A percentile compares a stretch with the other conserved stretches of the same genome.
Evolutionary conservation across 2,888 invertebrate species (phyloP).

Genomic region (Melanchra persicariae): DNA sequence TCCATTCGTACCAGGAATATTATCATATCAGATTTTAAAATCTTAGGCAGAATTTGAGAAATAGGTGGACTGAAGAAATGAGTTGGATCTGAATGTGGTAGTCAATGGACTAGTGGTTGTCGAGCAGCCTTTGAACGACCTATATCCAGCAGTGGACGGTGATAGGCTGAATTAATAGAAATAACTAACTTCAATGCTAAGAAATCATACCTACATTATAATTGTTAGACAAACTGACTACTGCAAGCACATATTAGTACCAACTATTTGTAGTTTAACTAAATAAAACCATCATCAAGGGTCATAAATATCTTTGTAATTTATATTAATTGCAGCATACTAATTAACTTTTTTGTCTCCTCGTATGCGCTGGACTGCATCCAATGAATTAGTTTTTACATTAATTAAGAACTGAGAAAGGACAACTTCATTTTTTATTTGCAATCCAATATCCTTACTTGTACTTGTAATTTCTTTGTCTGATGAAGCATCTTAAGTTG

Average conservation of each 20-base stretch:
- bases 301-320: slow-evolving; percentile 15
- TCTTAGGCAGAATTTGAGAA: neutral
- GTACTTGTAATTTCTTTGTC: slow-evolving; percentile 41
- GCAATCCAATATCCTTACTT: slow-evolving; percentile 41
- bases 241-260: neutral
- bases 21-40: neutral
- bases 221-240: neutral
- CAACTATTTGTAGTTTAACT: neutral
- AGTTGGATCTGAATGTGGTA: neutral
- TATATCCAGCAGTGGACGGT: neutral
- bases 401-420: slow-evolving; percentile 22
- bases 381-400: slow-evolving; percentile 24
- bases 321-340: slow-evolving; percentile 25
- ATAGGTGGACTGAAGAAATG: neutral
- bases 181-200: neutral
- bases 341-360: slow-evolving; percentile 30
- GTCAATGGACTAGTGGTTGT: neutral
- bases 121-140: neutral
- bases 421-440: slow-evolving; percentile 40
- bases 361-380: slow-evolving; percentile 2
- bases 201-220: neutral
- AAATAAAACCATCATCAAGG: slow-evolving; percentile 4
- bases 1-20: neutral
- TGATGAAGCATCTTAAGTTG: slow-evolving; percentile 28
- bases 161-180: neutral